Evolutionary conservation across 1,140 invertebrate species (phyloP).

Genomic region (Hestina assimilis): DNA sequence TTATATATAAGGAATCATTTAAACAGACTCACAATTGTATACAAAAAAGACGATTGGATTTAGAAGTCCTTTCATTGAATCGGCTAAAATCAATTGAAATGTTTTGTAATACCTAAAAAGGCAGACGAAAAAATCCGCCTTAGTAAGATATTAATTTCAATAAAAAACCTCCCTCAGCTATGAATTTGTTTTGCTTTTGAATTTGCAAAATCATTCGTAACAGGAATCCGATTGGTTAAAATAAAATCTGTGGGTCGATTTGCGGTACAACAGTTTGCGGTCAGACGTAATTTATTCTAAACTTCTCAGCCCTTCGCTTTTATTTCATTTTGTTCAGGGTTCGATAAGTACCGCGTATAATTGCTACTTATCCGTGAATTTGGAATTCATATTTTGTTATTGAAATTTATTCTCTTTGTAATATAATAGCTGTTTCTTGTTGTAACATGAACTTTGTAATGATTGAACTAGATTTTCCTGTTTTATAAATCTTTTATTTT

Average conservation of each 20-base stretch:
- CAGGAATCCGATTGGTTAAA: background rate
- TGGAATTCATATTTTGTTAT: background rate
- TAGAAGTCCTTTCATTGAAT: no score
- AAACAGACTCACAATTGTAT: no score
- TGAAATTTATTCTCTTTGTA: background rate
- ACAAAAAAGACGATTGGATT: no score
- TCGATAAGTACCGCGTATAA: background rate
- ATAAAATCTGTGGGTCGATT: background rate
- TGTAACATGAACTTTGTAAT: background rate
- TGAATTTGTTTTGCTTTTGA: background rate
- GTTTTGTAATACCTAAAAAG: slow-evolving; percentile 14
- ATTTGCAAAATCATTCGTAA: slow-evolving; percentile 1
- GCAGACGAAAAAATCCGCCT: background rate
- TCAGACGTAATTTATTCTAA: background rate
- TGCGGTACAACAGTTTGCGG: background rate
- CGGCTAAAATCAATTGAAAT: no score
- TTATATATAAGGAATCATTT: no score
- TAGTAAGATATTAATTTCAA: background rate
- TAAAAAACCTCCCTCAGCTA: background rate
- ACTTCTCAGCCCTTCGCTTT: background rate
- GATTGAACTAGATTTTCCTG: background rate
- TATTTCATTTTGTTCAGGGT: background rate
- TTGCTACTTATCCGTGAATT: background rate
- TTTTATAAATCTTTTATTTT: background rate
- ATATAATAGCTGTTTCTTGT: background rate